Base-by-base conservation (phyloP, 2,888 invertebrate species). In the Steinernema scapterisci region DNA sequence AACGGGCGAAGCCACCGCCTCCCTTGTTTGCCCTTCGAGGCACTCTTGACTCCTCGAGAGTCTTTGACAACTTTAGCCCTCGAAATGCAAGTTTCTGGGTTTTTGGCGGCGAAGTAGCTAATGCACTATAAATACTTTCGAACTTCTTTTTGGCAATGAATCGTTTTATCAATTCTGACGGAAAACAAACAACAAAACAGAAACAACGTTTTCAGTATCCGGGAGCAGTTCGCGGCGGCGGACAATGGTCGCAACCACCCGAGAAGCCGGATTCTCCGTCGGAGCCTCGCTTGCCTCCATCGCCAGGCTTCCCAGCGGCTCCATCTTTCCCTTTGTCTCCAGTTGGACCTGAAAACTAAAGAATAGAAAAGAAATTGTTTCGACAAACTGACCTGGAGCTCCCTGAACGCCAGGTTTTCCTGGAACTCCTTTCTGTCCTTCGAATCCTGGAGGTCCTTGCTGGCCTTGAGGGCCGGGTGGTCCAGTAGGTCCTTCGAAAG, bases 321-420 rank as follows among this genome's bases (percentile, higher is more conserved):
- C 71, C 71, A n/a, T 44, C 45, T 27, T 16, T 13, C 25, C 71
- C 71, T 48, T 25, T 23, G 71, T 71, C 71, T 5, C 71, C 71
- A 5, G 46, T 13, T 16, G 44, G 43, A 1, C 71, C 71, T 44
- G 46, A 25, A 70, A 9, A 9, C 38, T 3, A 3, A 38, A 38
- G 5, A 38, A 6, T 38, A 38, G 3, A 38, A 3, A 38, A 9
- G 5, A 38, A 38, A 6, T 38, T 6, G 9, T 6, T 9, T 38
- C 9, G 38, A 3, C 3, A 38, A 38, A 38, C 19, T 16, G 3
- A n/a, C 48, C 31, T 31, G 31, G 72, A 25, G 51, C 7, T 25
- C 72, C 72, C 25, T 51, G 71, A 9, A 48, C 23, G 13, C 73
- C 73, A 38, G 38, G 38, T n/a, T 71, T 52, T 73, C 73, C 73